Percentiles rank a stretch among this genome's conserved stretches.
These are phyloP conservation scores for Atethmia centrago DNA, from an alignment of 2,888 invertebrate genomes.

Conservation along the genomic window DNA sequence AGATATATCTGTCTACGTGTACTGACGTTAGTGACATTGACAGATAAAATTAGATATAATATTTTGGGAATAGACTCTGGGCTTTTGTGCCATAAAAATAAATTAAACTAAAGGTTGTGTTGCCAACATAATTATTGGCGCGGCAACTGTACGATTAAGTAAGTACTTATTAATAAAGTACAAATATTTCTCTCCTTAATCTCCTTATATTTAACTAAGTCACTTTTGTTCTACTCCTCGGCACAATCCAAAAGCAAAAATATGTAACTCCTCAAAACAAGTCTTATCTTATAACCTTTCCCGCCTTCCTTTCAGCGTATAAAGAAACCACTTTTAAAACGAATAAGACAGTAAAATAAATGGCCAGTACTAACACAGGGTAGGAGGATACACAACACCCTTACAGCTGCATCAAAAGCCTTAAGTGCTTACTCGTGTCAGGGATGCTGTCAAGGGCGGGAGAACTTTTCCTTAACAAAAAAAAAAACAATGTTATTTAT, in stretches of 20 bases:
- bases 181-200: too few species aligned
- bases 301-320: slow-evolving; percentile 47
- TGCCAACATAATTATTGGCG: too few species aligned
- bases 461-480: slow-evolving; percentile 41
- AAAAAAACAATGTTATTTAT: slow-evolving; percentile 32
- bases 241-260: background rate
- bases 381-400: slow-evolving; percentile 61
- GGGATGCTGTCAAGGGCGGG: slow-evolving; percentile 53
- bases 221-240: background rate
- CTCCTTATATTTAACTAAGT: too few species aligned
- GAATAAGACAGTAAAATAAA: slow-evolving; percentile 67
- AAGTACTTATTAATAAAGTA: too few species aligned
- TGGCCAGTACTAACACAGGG: slow-evolving; percentile 63
- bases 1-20: too few species aligned
- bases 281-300: slow-evolving; percentile 41
- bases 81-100: too few species aligned
- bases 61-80: too few species aligned
- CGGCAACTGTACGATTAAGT: too few species aligned
- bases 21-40: too few species aligned
- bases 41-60: too few species aligned
- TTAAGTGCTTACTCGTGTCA: slow-evolving; percentile 68
- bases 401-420: slow-evolving; percentile 57
- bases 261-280: slow-evolving; percentile 15
- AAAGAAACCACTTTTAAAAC: slow-evolving; percentile 63
- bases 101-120: too few species aligned